Evolutionary conservation across 2,113 vertebrate species (phyloP).

Genomic region (Rhipidura dahli): DNA sequence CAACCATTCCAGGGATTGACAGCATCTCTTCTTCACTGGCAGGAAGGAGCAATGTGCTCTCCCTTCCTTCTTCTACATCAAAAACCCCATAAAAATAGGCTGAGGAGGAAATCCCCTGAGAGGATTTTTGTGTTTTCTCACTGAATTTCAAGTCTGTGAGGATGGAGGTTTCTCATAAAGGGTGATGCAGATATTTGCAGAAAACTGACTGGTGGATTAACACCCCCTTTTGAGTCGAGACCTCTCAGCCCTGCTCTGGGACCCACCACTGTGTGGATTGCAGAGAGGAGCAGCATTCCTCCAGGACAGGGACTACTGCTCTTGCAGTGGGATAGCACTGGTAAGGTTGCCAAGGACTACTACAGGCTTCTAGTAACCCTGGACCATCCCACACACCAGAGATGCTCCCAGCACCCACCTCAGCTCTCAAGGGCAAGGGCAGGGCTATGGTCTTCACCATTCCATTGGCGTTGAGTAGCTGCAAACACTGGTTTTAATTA

Average conservation of each 20-base stretch:
- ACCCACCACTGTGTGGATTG: rapidly evolving
- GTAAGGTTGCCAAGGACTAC: neutral
- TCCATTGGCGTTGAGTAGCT: neutral
- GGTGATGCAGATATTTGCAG: neutral
- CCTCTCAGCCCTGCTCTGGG: neutral
- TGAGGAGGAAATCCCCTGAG: neutral
- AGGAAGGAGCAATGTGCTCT: neutral
- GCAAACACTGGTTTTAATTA: neutral
- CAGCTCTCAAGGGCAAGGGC: neutral
- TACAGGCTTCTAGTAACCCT: rapidly evolving
- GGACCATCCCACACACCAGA: neutral
- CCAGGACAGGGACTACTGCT: neutral
- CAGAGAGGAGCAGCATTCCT: neutral
- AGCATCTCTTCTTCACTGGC: neutral
- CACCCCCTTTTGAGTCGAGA: neutral
- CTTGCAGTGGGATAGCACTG: neutral
- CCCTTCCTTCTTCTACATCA: neutral
- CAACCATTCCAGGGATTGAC: neutral
- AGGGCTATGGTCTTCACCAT: neutral
- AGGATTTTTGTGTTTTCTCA: neutral
- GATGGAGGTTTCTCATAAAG: neutral
- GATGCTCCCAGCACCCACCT: neutral
- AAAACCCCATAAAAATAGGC: neutral
- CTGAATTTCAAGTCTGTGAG: neutral
- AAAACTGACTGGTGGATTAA: neutral